phyloP scores from a whole-genome alignment of 2,888 invertebrate species.

The Blomia tropicalis region DNA sequence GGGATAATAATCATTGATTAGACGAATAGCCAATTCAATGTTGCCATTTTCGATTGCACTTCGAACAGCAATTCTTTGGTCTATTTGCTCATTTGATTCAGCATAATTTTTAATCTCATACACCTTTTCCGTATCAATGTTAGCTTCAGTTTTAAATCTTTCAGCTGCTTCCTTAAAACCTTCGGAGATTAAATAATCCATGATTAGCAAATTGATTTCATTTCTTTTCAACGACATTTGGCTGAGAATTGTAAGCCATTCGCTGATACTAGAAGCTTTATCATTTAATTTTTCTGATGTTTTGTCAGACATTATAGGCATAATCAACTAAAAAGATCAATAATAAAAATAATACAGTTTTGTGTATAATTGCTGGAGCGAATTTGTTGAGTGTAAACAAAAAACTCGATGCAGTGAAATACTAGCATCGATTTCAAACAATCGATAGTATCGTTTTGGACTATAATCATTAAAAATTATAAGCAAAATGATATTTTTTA shows the following conservation, averaged over 20 bases:
- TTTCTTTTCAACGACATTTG: slow-evolving; percentile 59
- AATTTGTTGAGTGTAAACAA: too few relatives aligned
- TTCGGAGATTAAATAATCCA: slow-evolving; percentile 77
- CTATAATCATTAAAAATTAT: too few relatives aligned
- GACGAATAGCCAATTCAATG: slow-evolving; percentile 76
- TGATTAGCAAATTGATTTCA: slow-evolving; percentile 90
- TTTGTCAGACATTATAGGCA: too few relatives aligned
- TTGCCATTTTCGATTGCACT: slow-evolving; percentile 82
- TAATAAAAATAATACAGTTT: too few relatives aligned
- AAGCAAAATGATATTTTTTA: too few relatives aligned
- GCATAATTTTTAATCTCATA: slow-evolving; percentile 7
- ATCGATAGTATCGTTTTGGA: too few relatives aligned
- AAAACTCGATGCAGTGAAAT: too few relatives aligned
- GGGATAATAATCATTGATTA: slow-evolving; percentile 85
- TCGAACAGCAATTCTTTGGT: slow-evolving; percentile 76
- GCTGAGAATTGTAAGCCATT: slow-evolving; percentile 9
- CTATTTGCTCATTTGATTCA: slow-evolving; percentile 54
- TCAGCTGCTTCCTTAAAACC: slow-evolving; percentile 75
- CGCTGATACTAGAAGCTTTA: neutral
- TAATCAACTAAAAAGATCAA: too few relatives aligned
- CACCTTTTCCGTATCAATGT: slow-evolving; percentile 43
- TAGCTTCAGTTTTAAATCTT: slow-evolving; percentile 87
- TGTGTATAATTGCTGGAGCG: too few relatives aligned
- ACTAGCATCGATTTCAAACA: too few relatives aligned
- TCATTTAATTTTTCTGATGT: too few relatives aligned